Base-by-base conservation (phyloP, 2,113 vertebrate genomes). In the Tor tambroides region DNA sequence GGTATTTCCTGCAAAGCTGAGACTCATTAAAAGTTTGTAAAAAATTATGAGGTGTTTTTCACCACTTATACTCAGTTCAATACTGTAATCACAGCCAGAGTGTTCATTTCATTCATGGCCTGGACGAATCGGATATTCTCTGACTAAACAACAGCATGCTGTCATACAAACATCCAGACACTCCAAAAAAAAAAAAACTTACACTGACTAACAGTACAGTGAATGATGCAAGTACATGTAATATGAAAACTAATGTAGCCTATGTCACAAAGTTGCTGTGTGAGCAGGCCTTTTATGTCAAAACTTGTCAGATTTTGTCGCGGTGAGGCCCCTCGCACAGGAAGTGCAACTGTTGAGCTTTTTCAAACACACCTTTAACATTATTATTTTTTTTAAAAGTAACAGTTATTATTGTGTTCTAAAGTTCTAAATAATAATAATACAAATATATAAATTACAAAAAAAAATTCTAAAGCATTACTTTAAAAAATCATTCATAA, bases 191-290 rank as follows among this genome's bases (percentile, higher is more conserved):
- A 56, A 56, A 46, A 59, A 23, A 59, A 23, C 7, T 3, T 59
- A 23, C 7, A 32, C 11, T 81, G n/a, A 65, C 59, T 65, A 75
- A 72, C 19, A n/a, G 35, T 41, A n/a, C 56, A 63, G 15, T 12
- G 38, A 41, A 65, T 81, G 80, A 81, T 46, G 80, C 80, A 81
- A 81, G n/a, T 43, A n/a, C 59, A 65, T 43, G 80, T 28, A 46
- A 81, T 26, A 21, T 46, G 59, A 65, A 81, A 38, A 81, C 21
- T 81, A 65, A 30, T 46, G n/a, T 43, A 12, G 56, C 59, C 59
- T 28, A 21, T 65, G 23, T 65, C 12, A 43, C 12, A 81, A 43
- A 17, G 35, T 43, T 81, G 56, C 79, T 65, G 56, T 81, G 56
- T 43, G 56, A 81, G 79, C 56, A 10, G n/a, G n/a, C 65, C 35